phyloP scores from a whole-genome alignment of 1,140 invertebrate genomes.

The Drosophila nigromelanica region DNA sequence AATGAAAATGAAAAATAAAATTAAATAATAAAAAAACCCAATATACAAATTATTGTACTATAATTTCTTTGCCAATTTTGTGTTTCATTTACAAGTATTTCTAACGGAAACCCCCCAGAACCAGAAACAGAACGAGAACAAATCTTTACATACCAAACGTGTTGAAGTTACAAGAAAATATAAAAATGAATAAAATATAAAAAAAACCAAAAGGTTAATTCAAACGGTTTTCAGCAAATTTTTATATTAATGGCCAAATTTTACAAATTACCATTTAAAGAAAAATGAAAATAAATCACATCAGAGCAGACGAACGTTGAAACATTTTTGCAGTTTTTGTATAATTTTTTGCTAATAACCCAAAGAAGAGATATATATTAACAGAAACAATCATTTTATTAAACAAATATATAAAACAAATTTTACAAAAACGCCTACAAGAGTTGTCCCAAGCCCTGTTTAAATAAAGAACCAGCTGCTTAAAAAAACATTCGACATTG shows the following conservation, averaged over 20 bases:
- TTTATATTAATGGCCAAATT: slow-evolving; percentile 79
- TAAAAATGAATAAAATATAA: slow-evolving; percentile 29
- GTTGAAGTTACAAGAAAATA: background rate
- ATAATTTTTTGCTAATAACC: slow-evolving; percentile 77
- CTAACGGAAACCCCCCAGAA: slow-evolving; percentile 29
- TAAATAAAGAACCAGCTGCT: slow-evolving; percentile 50
- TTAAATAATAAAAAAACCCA: slow-evolving; percentile 28
- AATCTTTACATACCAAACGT: slow-evolving; percentile 22
- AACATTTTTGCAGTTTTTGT: slow-evolving; percentile 57
- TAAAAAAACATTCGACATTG: slow-evolving; percentile 60
- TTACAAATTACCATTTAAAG: slow-evolving; percentile 52
- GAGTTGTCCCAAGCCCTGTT: slow-evolving; percentile 42
- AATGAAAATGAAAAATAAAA: slow-evolving; percentile 42
- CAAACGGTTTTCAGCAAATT: slow-evolving; percentile 78
- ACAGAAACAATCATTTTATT: slow-evolving; percentile 75
- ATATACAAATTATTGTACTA: slow-evolving; percentile 71
- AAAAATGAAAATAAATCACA: slow-evolving; percentile 4
- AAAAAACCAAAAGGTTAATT: slow-evolving; percentile 61
- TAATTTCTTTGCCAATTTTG: slow-evolving; percentile 51
- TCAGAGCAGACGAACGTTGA: slow-evolving; percentile 28
- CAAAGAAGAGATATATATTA: slow-evolving; percentile 56
- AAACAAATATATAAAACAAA: slow-evolving; percentile 63
- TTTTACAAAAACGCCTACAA: slow-evolving; percentile 59
- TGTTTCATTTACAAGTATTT: slow-evolving; percentile 58
- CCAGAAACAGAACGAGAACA: background rate